phyloP scores from a whole-genome alignment of 2,113 vertebrate genomes.

The Anhinga rufa region DNA sequence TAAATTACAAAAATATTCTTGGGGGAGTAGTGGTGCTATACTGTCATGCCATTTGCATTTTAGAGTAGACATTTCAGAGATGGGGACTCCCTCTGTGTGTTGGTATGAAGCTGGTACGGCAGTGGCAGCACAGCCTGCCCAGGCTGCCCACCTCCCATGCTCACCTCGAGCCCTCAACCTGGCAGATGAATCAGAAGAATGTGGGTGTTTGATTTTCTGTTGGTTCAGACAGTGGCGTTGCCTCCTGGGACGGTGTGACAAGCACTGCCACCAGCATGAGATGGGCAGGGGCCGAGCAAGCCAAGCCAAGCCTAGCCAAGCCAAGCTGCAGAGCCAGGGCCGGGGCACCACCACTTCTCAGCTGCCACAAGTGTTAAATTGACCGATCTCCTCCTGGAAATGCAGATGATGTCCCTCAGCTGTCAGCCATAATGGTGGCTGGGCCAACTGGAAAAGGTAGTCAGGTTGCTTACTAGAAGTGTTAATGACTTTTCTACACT shows the following conservation, averaged over 20 bases:
- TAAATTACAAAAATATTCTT: neutral
- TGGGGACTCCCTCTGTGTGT: neutral
- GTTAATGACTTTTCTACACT: neutral
- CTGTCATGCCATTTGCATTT: neutral
- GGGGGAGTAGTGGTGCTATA: neutral
- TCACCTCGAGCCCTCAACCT: fast-evolving
- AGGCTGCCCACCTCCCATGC: fast-evolving
- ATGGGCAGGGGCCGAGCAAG: neutral
- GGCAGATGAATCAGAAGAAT: neutral
- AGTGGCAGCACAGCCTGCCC: neutral
- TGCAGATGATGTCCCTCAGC: neutral
- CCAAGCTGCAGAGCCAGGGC: neutral
- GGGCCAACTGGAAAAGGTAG: neutral
- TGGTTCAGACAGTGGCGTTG: fast-evolving
- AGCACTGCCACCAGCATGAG: neutral
- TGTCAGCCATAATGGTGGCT: neutral
- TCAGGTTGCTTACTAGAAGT: neutral
- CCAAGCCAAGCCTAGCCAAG: neutral
- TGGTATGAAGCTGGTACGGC: fast-evolving
- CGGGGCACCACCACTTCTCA: neutral
- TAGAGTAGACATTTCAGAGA: neutral
- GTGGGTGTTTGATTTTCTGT: neutral
- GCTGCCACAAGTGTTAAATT: neutral
- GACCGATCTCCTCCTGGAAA: neutral
- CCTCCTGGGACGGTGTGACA: neutral